These are phyloP conservation scores for Adelosebastes latens DNA, from an alignment of 2,797 vertebrate genomes.

Conservation along the genomic window DNA sequence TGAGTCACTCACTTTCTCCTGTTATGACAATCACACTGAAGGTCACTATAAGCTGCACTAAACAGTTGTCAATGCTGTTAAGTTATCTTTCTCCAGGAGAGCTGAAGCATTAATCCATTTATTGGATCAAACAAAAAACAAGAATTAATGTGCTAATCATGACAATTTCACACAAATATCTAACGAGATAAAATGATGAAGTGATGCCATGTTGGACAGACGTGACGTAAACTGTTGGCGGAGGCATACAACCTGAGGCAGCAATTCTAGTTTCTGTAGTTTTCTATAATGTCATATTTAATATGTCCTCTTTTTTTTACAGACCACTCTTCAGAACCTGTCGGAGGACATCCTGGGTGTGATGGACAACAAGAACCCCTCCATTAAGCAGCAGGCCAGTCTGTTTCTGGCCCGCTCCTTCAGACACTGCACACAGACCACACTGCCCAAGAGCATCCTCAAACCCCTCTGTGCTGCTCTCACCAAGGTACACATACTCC, in stretches of 20 bases:
- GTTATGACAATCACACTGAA: background rate
- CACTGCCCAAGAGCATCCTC: conserved; percentile 91
- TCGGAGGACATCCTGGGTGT: conserved; percentile 94
- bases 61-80: background rate
- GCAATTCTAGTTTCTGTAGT: background rate
- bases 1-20: background rate
- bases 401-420: conserved; percentile 96
- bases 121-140: too few relatives aligned
- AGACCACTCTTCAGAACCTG: conserved; percentile 95
- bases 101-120: background rate
- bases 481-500: conserved; percentile 88
- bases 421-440: conserved; percentile 91
- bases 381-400: conserved; percentile 97
- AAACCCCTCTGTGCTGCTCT: conserved; percentile 96
- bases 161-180: background rate
- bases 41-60: background rate
- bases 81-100: background rate
- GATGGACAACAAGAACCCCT: conserved; percentile 99
- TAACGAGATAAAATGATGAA: background rate
- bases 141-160: background rate
- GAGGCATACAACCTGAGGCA: too few relatives aligned
- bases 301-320: conserved; percentile 15
- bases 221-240: background rate
- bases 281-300: background rate
- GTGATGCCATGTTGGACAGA: background rate